Percentiles rank a stretch among this genome's conserved stretches.
Conservation (phyloP, 2,113 vertebrate genomes). For the Catagonus wagneri region DNA sequence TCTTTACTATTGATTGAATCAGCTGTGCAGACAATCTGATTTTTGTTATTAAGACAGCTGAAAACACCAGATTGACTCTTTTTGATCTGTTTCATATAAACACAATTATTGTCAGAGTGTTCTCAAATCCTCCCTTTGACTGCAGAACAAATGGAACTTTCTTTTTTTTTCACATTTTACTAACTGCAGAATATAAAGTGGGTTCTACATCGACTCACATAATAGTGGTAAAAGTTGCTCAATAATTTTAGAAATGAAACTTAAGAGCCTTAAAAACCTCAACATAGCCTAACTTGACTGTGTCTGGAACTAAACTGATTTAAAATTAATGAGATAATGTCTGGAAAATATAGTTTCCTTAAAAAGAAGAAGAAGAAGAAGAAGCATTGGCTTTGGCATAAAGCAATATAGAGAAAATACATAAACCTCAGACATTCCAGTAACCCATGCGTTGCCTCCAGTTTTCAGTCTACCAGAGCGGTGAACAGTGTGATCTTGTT, state of each 20-base stretch:
- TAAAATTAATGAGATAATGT: conserved; percentile 17
- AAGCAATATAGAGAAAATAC: neutral
- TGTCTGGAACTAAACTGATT: conserved; percentile 1
- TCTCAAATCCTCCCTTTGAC: conserved; percentile 51
- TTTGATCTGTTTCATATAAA: conserved; percentile 63
- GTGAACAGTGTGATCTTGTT: neutral
- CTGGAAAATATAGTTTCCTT: conserved; percentile 46
- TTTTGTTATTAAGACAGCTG: conserved; percentile 59
- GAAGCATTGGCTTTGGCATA: conserved; percentile 3
- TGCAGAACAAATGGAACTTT: conserved; percentile 1
- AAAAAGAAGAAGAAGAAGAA: neutral
- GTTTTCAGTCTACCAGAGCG: neutral
- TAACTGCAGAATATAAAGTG: neutral
- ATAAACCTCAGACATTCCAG: conserved; percentile 4
- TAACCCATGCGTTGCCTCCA: neutral
- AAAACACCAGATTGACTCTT: conserved; percentile 52
- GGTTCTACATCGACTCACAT: neutral
- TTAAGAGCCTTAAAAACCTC: neutral
- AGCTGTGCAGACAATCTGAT: conserved; percentile 32
- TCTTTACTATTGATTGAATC: conserved; percentile 25
- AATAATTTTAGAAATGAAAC: conserved; percentile 33
- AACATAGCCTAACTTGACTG: neutral
- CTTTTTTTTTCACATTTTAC: conserved; percentile 28
- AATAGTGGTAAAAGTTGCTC: neutral
- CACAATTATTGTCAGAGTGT: conserved; percentile 52